Conservation (phyloP, 2,888 invertebrate genomes). For the Atethmia centrago region DNA sequence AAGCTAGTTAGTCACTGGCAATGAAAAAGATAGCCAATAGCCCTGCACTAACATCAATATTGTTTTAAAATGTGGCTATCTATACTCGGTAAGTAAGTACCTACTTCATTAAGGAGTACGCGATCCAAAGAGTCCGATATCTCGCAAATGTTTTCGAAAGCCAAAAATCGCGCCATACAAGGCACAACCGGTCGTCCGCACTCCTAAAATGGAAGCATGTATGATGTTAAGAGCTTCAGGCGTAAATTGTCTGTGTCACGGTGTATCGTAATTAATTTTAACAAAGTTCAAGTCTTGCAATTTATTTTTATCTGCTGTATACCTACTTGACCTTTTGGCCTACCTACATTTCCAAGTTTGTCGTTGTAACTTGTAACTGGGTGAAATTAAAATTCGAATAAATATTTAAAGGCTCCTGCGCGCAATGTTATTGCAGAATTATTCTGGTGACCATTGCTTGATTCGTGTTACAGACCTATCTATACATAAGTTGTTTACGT, state of each 20-base stretch:
- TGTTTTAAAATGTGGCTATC: constrained; percentile 62
- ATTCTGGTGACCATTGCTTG: constrained; percentile 29
- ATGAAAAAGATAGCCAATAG: too few species aligned
- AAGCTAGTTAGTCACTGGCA: too few species aligned
- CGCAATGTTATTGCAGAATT: constrained; percentile 27
- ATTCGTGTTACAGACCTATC: neutral
- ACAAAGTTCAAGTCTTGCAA: constrained; percentile 75
- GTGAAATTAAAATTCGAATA: constrained; percentile 45
- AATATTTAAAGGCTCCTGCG: constrained; percentile 45
- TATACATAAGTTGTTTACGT: neutral
- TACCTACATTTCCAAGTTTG: constrained; percentile 56
- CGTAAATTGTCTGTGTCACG: constrained; percentile 82
- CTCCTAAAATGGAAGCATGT: constrained; percentile 81
- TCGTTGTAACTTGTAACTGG: constrained; percentile 46
- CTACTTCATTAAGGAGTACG: constrained; percentile 69
- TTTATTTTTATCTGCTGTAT: constrained; percentile 68
- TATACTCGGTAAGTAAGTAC: constrained; percentile 48
- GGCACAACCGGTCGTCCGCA: constrained; percentile 79
- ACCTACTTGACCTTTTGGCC: constrained; percentile 64
- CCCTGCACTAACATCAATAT: constrained; percentile 60
- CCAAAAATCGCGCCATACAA: constrained; percentile 82
- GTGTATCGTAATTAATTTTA: constrained; percentile 82
- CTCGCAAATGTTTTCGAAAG: constrained; percentile 86
- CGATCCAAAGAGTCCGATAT: constrained; percentile 69
- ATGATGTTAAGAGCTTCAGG: constrained; percentile 80